Base-by-base conservation (phyloP, 2,888 invertebrate species). In the Drosophila paramelanica region DNA sequence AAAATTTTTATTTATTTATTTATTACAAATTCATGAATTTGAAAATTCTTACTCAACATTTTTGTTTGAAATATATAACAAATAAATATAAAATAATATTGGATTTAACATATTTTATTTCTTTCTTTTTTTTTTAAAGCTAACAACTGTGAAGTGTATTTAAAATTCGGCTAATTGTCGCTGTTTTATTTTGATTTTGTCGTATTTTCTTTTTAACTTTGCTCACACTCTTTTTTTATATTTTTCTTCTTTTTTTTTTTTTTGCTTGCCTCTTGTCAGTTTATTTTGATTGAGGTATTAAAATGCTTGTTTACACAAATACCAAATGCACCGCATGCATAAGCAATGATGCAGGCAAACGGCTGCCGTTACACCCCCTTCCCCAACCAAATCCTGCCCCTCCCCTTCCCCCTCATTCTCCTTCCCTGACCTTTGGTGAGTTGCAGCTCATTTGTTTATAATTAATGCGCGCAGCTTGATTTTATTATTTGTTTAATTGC, bases 271-370 rank as follows among this genome's bases (percentile, higher is more conserved):
- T 58, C 42, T 70, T 41, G 50, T 53, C 55, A 64, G 66, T 78
- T 76, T 68, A 71, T 66, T 78, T 73, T 82, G 77, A 88, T 85
- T 77, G 75, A 83, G 84, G 67, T 83, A 86, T 84, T 86, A 80
- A 88, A 86, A 77, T 72, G 72, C 83, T 82, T 83, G 77, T 88
- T 88, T 87, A 76, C 80, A 73, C 76, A 64, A 67, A 41, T 71
- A 67, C 51, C 60, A 75, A 72, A 69, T 69, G 67, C 52, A 55
- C 39, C 76, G 73, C 61, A 67, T 70, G 65, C 67, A 70, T 67
- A 74, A 70, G 67, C 70, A 67, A 71, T 67, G 43, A 71, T 20
- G 33, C 25, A 49, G 39, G 11, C 39, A 11, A 41, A 23, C 13
- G 17, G 51, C 14, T 27, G 14, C 17, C 36, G 13, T 11, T 14